phyloP scores from a whole-genome alignment of 2,113 vertebrate species.

The Peromyscus californicus region DNA sequence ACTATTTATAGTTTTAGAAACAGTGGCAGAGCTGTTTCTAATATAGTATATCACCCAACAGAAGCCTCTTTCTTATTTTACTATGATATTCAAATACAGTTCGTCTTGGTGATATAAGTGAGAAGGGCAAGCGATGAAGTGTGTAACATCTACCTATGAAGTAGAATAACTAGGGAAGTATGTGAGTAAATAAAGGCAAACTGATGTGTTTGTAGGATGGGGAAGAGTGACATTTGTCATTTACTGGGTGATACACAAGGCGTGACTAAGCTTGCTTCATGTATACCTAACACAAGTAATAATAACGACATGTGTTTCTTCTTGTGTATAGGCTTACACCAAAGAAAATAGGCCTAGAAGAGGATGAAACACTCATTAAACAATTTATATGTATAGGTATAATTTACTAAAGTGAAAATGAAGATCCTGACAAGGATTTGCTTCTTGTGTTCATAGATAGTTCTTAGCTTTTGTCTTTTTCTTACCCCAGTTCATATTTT shows the following conservation, averaged over 20 bases:
- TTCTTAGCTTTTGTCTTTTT: neutral
- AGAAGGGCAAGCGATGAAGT: neutral
- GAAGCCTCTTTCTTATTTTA: neutral
- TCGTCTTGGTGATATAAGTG: neutral
- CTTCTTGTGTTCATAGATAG: neutral
- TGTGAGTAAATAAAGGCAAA: neutral
- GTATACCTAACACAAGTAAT: neutral
- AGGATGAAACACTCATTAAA: neutral
- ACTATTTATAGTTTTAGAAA: neutral
- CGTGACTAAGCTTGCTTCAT: neutral
- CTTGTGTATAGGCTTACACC: neutral
- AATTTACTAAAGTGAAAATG: neutral
- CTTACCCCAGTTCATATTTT: neutral
- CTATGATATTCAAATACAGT: neutral
- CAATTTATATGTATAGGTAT: neutral
- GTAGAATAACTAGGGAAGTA: rapidly evolving
- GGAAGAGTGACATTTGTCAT: neutral
- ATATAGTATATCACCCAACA: neutral
- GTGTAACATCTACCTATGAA: neutral
- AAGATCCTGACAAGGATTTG: neutral
- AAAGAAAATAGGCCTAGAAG: neutral
- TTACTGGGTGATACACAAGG: neutral
- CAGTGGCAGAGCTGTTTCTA: neutral
- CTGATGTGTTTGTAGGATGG: too few relatives aligned
- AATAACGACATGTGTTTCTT: neutral